Evolutionary conservation across 2,888 invertebrate genomes (phyloP), one percentile per base, ranked within the genome.

Genomic region (Dynastes hyllus): DNA sequence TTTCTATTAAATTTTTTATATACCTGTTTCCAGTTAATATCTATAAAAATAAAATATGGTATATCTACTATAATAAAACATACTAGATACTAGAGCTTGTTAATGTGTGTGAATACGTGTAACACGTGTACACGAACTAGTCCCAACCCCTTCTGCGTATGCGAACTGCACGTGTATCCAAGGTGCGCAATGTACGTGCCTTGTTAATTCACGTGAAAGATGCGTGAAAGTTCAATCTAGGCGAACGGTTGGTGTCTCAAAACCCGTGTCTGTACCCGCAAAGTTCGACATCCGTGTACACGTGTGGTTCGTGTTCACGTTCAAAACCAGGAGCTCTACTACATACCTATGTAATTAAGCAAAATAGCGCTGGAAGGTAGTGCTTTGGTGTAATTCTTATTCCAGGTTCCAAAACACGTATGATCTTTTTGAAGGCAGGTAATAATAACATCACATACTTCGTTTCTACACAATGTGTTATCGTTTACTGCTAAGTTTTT

Each of bases 371-470:
- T 94, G 84, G 93, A 92, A 79, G 91, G 90, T 29, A 93, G 90
- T 85, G 94, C 91, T 85, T 93, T 93, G 45, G 91, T 88, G 88
- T 95, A 94, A 71, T 93, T 87, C 83, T 93, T 93, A 84, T 91
- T 91, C 95, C 95, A 95, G 0, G 91, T 90, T 67, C 91, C 91
- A 83, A 93, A 93, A 84, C 93, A 93, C 0, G 92, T 92, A 80
- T 91, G 91, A 82, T 95, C 94, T 73, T 89, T 89, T 32, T 87
- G 87, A 58, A 95, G 88, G 85, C 94, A 93, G 80, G 91, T 91
- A 5, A 92, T 88, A 65, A 95, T 87, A 81, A 92, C 91, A 71
- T 92, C 91, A 67, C 92, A 90, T 79, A 95, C 88, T 85, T 94
- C 93, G 71, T 90, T 88, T 83, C 86, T 91, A 87, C 87, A 90